Evolutionary conservation across 2,113 vertebrate genomes (phyloP), one percentile per base, ranked within the genome.

Genomic region (Ascaphus truei): DNA sequence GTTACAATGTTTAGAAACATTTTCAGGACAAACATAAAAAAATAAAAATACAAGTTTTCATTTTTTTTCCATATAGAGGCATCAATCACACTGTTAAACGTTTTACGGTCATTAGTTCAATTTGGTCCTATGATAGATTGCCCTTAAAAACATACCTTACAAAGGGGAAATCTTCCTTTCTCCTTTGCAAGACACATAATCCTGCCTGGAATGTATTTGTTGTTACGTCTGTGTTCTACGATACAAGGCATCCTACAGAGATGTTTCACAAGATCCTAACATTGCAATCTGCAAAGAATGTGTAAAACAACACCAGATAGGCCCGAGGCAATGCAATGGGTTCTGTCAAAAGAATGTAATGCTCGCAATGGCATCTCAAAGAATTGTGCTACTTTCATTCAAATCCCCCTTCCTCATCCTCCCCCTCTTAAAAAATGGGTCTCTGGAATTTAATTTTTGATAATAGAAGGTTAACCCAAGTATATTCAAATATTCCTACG

Each of bases 221-320:
- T 26, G 31, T 37, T 37, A 50, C 22, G 66, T 60, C 66, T 68
- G 66, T 51, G 55, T 68, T 60, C 16, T 59, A 60, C 60, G 51
- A 68, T 59, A 12, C 33, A 18, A 48, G 66, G 55, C 66, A 68
- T 68, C 66, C 66, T 68, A 60, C 66, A 5, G 55, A 51, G 66
- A 59, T 59, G 43, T 68, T 68, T 68, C 66, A 68, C 66, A 60
- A 68, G 55, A 59, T 59, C 55, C 22, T 13, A 60, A 39, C 55
- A 50, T 29, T 50, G 43, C 30, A 48, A 50, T 68, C 66, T 68
- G 41, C 8, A 25, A 51, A 41, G 66, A 68, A 68, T 68, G 66
- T 66, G 63, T 55, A 66, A 66, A 66, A 53, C 33, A 66, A 66
- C 63, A 66, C 63, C 65, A 68, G 53, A 68, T 68, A 48, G n/a